phyloP scores from a whole-genome alignment of 1,140 invertebrate species.

The Chrysomallon squamiferum region DNA sequence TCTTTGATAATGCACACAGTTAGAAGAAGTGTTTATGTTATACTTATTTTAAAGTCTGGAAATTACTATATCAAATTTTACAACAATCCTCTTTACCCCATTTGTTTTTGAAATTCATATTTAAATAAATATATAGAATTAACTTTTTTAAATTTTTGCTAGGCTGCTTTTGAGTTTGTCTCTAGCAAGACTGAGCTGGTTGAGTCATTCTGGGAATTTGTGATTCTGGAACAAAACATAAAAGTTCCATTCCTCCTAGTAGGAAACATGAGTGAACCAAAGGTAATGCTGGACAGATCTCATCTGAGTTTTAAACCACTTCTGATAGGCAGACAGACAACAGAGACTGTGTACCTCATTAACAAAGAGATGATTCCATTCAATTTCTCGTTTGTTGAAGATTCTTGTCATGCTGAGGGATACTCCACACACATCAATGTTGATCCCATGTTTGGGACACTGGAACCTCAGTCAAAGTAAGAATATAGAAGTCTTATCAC shows the following conservation, averaged over 20 bases:
- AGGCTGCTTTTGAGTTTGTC: slow-evolving; percentile 61
- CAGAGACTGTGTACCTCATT: slow-evolving; percentile 54
- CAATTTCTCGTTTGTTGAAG: slow-evolving; percentile 53
- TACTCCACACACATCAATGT: slow-evolving; percentile 51
- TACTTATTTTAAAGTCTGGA: too few relatives aligned
- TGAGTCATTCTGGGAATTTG: slow-evolving; percentile 63
- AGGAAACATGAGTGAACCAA: slow-evolving; percentile 58
- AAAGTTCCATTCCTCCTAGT: slow-evolving; percentile 63
- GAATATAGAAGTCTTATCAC: background rate
- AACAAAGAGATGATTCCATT: slow-evolving; percentile 58
- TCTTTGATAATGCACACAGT: too few relatives aligned
- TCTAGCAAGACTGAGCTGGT: slow-evolving; percentile 50
- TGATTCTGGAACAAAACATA: slow-evolving; percentile 59
- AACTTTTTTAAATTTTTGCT: slow-evolving; percentile 10
- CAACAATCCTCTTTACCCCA: too few relatives aligned
- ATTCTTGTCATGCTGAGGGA: slow-evolving; percentile 56
- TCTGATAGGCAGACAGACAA: slow-evolving; percentile 58
- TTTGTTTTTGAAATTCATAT: too few relatives aligned
- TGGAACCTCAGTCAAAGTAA: slow-evolving; percentile 58
- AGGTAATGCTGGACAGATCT: slow-evolving; percentile 58
- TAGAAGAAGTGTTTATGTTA: too few relatives aligned
- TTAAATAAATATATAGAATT: too few relatives aligned
- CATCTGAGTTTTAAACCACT: slow-evolving; percentile 62
- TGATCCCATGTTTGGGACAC: slow-evolving; percentile 52
- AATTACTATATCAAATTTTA: too few relatives aligned